A percentile compares a stretch with the other conserved stretches of the same genome.
Conservation (phyloP, 2,797 vertebrate species). For the Cuniculus paca region DNA sequence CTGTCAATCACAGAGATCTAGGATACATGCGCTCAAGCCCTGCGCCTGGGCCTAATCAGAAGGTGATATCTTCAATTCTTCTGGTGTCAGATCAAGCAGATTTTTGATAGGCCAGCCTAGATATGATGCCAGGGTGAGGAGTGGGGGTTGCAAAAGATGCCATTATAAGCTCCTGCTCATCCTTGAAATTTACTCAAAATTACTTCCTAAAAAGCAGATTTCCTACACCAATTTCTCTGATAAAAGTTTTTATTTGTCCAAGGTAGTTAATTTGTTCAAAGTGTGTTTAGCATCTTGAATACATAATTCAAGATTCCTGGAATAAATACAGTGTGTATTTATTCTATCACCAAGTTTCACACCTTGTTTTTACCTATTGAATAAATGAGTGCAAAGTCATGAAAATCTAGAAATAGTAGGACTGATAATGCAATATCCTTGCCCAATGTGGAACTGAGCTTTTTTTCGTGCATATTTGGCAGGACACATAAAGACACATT, state of each 20-base stretch:
- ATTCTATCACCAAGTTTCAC: background rate
- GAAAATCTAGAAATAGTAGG: background rate
- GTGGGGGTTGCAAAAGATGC: background rate
- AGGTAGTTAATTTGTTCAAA: background rate
- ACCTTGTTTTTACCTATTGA: background rate
- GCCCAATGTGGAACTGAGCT: background rate
- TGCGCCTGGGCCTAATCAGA: background rate
- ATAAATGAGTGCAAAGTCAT: background rate
- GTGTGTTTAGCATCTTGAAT: background rate
- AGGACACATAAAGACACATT: background rate
- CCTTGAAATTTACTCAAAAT: background rate
- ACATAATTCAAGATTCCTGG: background rate
- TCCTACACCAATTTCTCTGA: background rate
- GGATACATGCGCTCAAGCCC: background rate
- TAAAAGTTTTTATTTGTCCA: background rate
- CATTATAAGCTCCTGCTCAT: background rate
- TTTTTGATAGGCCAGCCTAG: background rate
- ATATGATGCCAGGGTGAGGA: background rate
- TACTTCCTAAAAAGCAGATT: background rate
- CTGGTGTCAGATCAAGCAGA: background rate
- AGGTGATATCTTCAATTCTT: background rate
- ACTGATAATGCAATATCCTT: background rate
- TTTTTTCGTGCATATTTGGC: background rate
- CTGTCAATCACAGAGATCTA: background rate
- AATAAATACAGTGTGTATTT: background rate